A percentile compares a stretch with the other conserved stretches of the same genome.
phyloP scores from a whole-genome alignment of 2,888 invertebrate genomes.

The Cylloceria caligata region DNA sequence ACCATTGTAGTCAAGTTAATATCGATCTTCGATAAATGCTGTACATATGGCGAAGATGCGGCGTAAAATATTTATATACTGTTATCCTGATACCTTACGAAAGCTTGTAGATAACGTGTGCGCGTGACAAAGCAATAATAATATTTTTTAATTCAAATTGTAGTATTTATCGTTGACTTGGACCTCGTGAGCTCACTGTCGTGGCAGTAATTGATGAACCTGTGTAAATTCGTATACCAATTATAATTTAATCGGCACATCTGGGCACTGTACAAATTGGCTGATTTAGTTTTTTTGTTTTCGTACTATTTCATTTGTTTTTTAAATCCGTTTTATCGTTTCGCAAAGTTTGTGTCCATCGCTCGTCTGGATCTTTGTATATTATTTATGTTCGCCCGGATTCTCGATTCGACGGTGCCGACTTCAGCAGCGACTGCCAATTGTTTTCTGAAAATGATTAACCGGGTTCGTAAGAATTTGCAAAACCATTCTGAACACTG shows the following conservation, averaged over 20 bases:
- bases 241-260: background rate
- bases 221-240: conserved; percentile 7
- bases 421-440: conserved; percentile 88
- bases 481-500: conserved; percentile 6
- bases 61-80: conserved; percentile 62
- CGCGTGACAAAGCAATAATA: conserved; percentile 41
- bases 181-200: background rate
- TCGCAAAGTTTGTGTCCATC: conserved; percentile 94
- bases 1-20: conserved; percentile 52
- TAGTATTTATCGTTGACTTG: conserved; percentile 14
- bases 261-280: conserved; percentile 21
- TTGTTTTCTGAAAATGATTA: conserved; percentile 86
- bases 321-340: conserved; percentile 85
- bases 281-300: conserved; percentile 4
- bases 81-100: conserved; percentile 1
- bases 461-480: background rate
- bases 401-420: conserved; percentile 92
- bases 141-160: conserved; percentile 15
- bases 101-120: conserved; percentile 36
- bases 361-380: conserved; percentile 93
- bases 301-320: conserved; percentile 14
- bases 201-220: background rate
- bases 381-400: conserved; percentile 95
- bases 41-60: conserved; percentile 56
- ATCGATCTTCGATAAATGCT: conserved; percentile 46